Percentiles rank a stretch among this genome's conserved stretches.
phyloP scores from a whole-genome alignment of 2,113 vertebrate species.

The Tetrao urogallus region DNA sequence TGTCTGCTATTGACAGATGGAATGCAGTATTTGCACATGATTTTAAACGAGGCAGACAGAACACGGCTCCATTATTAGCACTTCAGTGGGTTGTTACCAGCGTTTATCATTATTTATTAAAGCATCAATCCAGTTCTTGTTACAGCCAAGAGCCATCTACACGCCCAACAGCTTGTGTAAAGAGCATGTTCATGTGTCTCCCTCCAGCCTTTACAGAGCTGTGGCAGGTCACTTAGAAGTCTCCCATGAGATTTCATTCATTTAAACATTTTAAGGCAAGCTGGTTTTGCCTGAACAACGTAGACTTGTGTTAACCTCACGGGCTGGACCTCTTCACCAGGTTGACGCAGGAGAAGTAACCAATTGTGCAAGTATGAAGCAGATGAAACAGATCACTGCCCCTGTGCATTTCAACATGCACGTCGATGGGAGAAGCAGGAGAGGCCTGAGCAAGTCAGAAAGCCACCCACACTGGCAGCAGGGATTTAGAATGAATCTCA shows the following conservation, averaged over 20 bases:
- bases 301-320: not conserved
- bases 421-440: accelerated
- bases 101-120: not conserved
- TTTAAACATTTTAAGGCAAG: not conserved
- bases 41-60: not conserved
- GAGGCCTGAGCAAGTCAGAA: not conserved
- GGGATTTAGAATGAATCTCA: not conserved
- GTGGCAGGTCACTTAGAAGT: accelerated
- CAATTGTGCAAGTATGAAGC: accelerated
- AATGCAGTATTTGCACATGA: not conserved
- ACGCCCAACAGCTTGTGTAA: not conserved
- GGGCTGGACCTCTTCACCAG: not conserved
- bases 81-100: not conserved
- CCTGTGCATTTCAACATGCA: accelerated
- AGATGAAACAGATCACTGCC: not conserved
- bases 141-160: not conserved
- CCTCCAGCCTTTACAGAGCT: not conserved
- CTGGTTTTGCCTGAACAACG: not conserved
- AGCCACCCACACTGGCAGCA: not conserved
- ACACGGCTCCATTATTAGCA: accelerated
- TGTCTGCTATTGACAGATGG: conserved; percentile 37
- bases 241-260: not conserved
- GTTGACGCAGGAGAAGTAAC: not conserved
- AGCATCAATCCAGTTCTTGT: not conserved
- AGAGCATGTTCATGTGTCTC: not conserved